Percentiles rank a stretch among this genome's conserved stretches.
Evolutionary conservation across 2,888 invertebrate genomes (phyloP).

Genomic region (Pachydiplax longipennis): DNA sequence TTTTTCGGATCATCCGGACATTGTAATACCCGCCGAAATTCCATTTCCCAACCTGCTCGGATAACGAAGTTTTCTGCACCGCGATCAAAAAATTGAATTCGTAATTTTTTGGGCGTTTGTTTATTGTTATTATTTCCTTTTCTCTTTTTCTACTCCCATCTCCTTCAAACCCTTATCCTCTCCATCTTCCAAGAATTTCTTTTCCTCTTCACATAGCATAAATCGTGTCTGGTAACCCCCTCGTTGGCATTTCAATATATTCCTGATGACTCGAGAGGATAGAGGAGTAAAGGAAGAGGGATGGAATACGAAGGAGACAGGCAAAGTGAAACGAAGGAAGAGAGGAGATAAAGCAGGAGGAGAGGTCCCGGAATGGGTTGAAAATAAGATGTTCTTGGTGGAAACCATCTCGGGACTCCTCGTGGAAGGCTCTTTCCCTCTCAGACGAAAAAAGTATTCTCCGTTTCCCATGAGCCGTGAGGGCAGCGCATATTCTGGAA

Average conservation of each 20-base stretch:
- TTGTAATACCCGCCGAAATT: too few relatives aligned
- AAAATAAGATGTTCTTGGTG: not conserved
- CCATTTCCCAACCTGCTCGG: too few relatives aligned
- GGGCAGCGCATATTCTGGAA: not conserved
- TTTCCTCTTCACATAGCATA: not conserved
- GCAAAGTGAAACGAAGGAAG: not conserved
- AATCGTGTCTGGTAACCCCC: not conserved
- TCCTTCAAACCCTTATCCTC: not conserved
- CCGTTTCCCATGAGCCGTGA: not conserved
- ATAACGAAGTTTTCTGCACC: too few relatives aligned
- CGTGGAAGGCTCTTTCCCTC: not conserved
- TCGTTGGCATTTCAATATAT: conserved; percentile 39
- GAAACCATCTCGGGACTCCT: not conserved
- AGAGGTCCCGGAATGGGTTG: too few relatives aligned
- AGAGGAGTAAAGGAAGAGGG: not conserved
- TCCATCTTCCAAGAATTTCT: not conserved
- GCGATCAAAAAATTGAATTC: too few relatives aligned
- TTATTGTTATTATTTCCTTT: not conserved
- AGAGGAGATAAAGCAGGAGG: not conserved
- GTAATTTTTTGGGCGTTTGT: too few relatives aligned
- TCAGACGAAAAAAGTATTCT: not conserved
- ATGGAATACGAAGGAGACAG: too few relatives aligned
- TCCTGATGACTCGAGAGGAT: conserved; percentile 4
- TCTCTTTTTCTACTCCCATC: not conserved
- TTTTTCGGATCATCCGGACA: too few relatives aligned